A percentile compares a stretch with the other conserved stretches of the same genome.
Conservation (phyloP, 2,888 invertebrate genomes). For the Iphiclides podalirius region DNA sequence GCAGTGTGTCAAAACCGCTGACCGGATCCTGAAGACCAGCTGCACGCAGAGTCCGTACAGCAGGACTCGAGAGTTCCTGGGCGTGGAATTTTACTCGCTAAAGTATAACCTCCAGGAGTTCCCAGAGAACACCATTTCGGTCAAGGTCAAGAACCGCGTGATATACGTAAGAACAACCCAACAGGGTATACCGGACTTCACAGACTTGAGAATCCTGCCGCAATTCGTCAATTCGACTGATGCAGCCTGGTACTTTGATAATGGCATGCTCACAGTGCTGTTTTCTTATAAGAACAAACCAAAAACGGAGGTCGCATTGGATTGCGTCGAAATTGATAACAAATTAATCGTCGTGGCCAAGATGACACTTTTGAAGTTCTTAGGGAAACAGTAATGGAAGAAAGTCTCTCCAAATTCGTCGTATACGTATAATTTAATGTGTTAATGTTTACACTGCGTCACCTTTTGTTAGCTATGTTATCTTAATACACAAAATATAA, state of each 20-base stretch:
- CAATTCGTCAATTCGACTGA: slow-evolving; percentile 12
- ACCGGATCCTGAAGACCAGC: slow-evolving; percentile 25
- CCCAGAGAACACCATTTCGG: slow-evolving; percentile 24
- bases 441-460: no score
- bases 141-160: slow-evolving; percentile 22
- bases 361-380: no score
- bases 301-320: slow-evolving; percentile 3
- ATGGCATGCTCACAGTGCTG: slow-evolving; percentile 2
- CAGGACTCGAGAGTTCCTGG: slow-evolving; percentile 21
- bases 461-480: no score
- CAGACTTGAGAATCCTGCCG: slow-evolving; percentile 18
- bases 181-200: slow-evolving; percentile 6
- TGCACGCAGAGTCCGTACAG: slow-evolving; percentile 27
- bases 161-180: not conserved
- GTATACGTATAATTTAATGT: no score
- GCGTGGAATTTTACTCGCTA: slow-evolving; percentile 19
- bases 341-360: slow-evolving; percentile 2
- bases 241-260: slow-evolving; percentile 17
- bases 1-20: slow-evolving; percentile 24
- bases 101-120: slow-evolving; percentile 22
- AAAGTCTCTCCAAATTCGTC: no score
- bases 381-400: no score
- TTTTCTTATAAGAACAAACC: slow-evolving; percentile 9
- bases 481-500: no score
- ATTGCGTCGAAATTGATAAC: slow-evolving; percentile 4